Evolutionary conservation across 2,113 vertebrate genomes (phyloP).

Genomic region (Mesitornis unicolor): DNA sequence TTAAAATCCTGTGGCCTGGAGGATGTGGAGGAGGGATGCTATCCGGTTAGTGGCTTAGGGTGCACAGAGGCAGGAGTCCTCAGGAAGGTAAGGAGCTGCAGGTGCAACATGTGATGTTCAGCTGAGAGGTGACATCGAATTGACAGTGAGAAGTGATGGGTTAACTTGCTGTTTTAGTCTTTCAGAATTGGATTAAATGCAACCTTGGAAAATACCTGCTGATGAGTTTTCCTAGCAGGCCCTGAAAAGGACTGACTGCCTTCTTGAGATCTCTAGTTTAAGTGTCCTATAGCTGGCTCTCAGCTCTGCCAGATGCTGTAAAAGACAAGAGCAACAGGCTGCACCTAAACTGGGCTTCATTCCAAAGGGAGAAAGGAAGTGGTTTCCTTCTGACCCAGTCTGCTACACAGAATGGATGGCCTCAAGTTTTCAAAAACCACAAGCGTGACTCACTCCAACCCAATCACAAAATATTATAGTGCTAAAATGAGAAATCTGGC

Average conservation of each 20-base stretch:
- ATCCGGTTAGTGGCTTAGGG: not conserved
- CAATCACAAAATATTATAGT: not conserved
- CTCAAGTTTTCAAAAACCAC: not conserved
- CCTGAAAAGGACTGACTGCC: not conserved
- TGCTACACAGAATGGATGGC: not conserved
- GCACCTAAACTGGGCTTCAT: not conserved
- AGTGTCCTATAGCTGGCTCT: not conserved
- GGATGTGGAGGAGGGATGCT: not conserved
- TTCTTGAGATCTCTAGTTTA: not conserved
- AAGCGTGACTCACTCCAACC: not conserved
- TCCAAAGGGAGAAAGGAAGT: not conserved
- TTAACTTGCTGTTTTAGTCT: not conserved
- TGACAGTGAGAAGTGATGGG: not conserved
- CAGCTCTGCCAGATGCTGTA: not conserved
- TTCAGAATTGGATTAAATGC: not conserved
- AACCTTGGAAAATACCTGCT: not conserved
- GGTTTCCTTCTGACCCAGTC: not conserved
- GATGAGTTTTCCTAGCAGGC: not conserved
- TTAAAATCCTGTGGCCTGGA: not conserved
- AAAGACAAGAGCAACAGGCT: not conserved
- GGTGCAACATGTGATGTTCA: not conserved
- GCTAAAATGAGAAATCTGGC: not conserved
- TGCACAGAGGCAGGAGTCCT: rapidly evolving
- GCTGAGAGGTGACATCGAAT: not conserved
- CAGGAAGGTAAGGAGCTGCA: not conserved